These are phyloP conservation scores for Sebastes iracundus DNA, from an alignment of 2,797 vertebrate species.

Conservation along the genomic window DNA sequence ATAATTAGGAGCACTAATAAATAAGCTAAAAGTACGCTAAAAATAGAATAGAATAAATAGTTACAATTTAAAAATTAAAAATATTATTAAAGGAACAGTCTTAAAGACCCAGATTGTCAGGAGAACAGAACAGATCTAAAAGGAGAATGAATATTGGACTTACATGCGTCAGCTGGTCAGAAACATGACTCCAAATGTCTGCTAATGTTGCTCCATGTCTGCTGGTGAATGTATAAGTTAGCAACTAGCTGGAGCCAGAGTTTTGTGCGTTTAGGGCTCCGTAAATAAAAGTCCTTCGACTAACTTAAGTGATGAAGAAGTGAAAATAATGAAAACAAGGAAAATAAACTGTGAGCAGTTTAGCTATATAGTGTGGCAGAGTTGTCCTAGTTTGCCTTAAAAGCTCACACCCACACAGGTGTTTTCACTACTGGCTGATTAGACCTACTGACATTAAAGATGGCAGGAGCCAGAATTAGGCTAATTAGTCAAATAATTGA, in stretches of 20 bases:
- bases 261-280: no score
- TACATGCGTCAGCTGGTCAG: neutral
- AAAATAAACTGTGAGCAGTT: neutral
- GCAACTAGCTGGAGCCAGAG: no score
- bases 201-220: no score
- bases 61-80: no score
- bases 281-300: neutral
- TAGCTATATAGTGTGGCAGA: neutral
- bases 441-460: no score
- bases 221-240: neutral
- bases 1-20: no score
- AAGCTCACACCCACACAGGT: neutral
- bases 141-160: neutral
- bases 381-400: neutral
- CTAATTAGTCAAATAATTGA: neutral
- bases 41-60: no score
- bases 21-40: no score
- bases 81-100: no score
- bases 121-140: neutral
- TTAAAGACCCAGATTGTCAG: neutral
- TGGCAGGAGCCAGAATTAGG: no score
- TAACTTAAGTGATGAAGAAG: neutral
- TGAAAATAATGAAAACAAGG: neutral
- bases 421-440: no score
- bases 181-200: neutral